Conservation (phyloP, 2,797 vertebrate genomes). For the Pelochelys cantorii region DNA sequence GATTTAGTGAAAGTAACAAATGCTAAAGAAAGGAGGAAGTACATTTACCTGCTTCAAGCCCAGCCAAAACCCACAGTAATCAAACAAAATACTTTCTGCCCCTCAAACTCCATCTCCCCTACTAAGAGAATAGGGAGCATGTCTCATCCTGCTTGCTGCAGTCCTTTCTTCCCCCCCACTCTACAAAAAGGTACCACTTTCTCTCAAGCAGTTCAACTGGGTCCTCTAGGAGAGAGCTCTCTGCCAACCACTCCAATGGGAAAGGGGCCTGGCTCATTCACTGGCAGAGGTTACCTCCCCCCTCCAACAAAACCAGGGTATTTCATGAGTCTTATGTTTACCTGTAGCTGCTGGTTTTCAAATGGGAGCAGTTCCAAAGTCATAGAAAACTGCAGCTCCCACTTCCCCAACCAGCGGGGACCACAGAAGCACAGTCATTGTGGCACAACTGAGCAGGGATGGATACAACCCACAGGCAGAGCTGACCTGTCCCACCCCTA, state of each 20-base stretch:
- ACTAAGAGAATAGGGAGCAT: not conserved
- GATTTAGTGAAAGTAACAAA: conserved; percentile 54
- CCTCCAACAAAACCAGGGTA: not conserved
- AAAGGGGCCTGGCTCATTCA: not conserved
- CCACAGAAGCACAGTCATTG: not conserved
- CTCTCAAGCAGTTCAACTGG: not conserved
- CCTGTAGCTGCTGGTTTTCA: not conserved
- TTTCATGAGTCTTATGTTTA: not conserved
- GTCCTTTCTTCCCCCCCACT: not conserved
- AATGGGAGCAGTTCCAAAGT: not conserved
- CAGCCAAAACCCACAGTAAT: conserved; percentile 18
- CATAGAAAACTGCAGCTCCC: not conserved
- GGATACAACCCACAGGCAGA: not conserved
- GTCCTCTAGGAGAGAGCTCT: conserved; percentile 5
- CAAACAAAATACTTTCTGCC: not conserved
- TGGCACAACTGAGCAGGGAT: not conserved
- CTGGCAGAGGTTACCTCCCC: not conserved
- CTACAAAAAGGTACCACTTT: not conserved
- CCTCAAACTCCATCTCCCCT: not conserved
- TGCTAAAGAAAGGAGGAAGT: conserved; percentile 53
- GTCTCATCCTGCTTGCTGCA: not conserved
- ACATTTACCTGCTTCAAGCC: conserved; percentile 21
- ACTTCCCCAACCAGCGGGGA: conserved; percentile 50
- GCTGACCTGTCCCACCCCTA: not conserved
- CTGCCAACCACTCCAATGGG: not conserved